A percentile compares a stretch with the other conserved stretches of the same genome.
Conservation (phyloP, 2,797 vertebrate species). For the Halcyon badia region DNA sequence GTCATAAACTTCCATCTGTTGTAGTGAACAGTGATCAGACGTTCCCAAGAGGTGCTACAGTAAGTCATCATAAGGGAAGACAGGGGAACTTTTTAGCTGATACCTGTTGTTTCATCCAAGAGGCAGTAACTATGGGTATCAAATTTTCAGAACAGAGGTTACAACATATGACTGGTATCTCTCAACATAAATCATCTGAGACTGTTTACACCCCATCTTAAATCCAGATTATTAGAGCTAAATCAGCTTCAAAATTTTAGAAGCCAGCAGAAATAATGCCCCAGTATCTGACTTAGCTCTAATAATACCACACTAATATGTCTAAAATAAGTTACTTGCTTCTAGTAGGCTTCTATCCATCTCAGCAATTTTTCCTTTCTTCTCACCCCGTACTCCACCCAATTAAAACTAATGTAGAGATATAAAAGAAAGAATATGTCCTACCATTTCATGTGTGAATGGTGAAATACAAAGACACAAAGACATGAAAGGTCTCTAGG, state of each 20-base stretch:
- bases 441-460: not conserved
- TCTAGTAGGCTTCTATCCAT: not conserved
- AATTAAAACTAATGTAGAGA: not conserved
- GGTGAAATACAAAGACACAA: not conserved
- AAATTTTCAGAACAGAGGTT: not conserved
- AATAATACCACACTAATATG: not conserved
- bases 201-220: not conserved
- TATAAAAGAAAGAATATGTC: not conserved
- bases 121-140: not conserved
- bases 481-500: not conserved
- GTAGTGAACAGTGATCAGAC: not conserved
- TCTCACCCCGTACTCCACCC: not conserved
- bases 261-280: not conserved
- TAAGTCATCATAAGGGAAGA: not conserved
- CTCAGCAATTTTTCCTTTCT: not conserved
- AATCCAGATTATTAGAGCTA: not conserved
- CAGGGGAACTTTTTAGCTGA: not conserved
- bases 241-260: not conserved
- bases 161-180: not conserved
- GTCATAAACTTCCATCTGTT: not conserved
- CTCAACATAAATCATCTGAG: not conserved
- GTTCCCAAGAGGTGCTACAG: not conserved
- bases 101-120: not conserved
- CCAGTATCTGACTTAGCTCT: too few relatives aligned
- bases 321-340: not conserved